Base-by-base conservation (phyloP, 1,140 invertebrate species). In the Pomacea maculata region DNA sequence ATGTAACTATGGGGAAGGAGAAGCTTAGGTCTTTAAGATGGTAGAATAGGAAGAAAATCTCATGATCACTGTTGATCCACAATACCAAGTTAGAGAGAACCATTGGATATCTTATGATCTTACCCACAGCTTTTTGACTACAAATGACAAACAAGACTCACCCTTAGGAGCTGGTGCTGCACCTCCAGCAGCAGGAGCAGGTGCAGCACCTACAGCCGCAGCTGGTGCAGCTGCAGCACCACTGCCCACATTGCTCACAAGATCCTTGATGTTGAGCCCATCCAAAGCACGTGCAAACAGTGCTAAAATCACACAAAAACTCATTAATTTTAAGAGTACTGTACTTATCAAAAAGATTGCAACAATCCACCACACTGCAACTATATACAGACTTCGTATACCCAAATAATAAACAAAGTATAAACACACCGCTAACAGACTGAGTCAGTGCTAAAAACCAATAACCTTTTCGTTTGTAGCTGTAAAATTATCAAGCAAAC, bases 201-300 rank as follows among this genome's bases (percentile, higher is more conserved):
- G 93, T 84, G 93, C 93, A 80, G 94, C 87, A 78, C 94, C 94
- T 84, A 93, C 94, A 83, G 94, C 95, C 85, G 93, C 95, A 84
- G 95, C 94, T 80, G 95, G 94, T 68, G 95, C 95, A 87, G 94
- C 93, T 85, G 97, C 97, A 83, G 96, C 97, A 81, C 97, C 97
- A 79, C 96, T 96, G 34, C 97, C 96, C 87, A 99, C 95, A 90
- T 97, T 99, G 77, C 96, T 96, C 91, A 99, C 97, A 85, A 99
- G 92, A 73, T 97, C 96, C 91, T 97, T 97, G 55, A 99, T 94
- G 89, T 99, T 97, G 79, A 99, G 92, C 80, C 96, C 96, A 92
- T 99, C 97, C 77, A 99, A 92, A 70, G 98, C 97, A 92, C 99
- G 99, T 82, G 98, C 97, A 92, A 99, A 99, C 55, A 99, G 93